Evolutionary conservation across 2,113 vertebrate genomes (phyloP).

Genomic region (Leiothrix lutea): DNA sequence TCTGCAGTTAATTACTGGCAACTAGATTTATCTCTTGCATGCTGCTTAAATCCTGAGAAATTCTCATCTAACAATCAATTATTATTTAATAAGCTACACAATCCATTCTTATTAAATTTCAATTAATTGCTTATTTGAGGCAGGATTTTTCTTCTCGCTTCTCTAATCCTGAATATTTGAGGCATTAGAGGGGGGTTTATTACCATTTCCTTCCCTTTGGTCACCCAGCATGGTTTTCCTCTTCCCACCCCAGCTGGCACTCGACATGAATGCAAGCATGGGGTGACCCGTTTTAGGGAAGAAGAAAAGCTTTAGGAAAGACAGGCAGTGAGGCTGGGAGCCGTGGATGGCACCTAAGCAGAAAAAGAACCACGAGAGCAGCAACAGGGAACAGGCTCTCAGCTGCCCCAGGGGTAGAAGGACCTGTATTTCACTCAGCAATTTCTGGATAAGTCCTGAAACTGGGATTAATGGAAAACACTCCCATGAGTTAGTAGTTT

Average conservation of each 20-base stretch:
- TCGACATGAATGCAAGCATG: rapidly evolving
- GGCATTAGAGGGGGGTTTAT: background rate
- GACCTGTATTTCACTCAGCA: background rate
- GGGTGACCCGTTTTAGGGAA: background rate
- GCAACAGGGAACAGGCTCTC: background rate
- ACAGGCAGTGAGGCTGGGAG: background rate
- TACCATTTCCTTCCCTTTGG: background rate
- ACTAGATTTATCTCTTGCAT: slow-evolving; percentile 27
- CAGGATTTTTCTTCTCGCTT: slow-evolving; percentile 15
- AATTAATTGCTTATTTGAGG: slow-evolving; percentile 59
- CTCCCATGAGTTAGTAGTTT: background rate
- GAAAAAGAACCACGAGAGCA: background rate
- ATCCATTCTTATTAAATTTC: slow-evolving; percentile 59
- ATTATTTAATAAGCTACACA: slow-evolving; percentile 64
- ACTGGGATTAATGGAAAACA: background rate
- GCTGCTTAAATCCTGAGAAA: slow-evolving; percentile 21
- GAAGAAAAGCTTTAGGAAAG: background rate
- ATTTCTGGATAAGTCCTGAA: background rate
- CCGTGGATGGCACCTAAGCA: background rate
- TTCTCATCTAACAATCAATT: slow-evolving; percentile 64
- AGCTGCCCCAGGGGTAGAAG: background rate
- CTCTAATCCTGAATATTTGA: slow-evolving; percentile 15
- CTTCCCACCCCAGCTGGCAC: background rate
- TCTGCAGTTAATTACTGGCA: slow-evolving; percentile 34
- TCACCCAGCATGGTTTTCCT: background rate